Evolutionary conservation across 2,888 invertebrate species (phyloP), one percentile per base, ranked within the genome.

Genomic region (Cataglyphis altisquamis): DNA sequence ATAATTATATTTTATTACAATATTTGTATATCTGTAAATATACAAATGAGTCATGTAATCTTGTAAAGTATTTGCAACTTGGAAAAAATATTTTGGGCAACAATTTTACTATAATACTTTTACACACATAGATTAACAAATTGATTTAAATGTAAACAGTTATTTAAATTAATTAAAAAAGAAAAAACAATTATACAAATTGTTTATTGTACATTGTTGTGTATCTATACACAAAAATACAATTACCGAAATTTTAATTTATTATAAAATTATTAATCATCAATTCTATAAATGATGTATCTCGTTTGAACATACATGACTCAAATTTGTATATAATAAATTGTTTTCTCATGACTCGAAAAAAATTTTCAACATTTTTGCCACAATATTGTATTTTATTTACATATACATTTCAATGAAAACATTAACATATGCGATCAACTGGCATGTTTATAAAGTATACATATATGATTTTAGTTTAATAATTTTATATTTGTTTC

Each of bases 371-470:
- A 52, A 55, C 73, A 70, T 55, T 57, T 81, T 10, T 66, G 18
- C 60, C 45, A 29, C 39, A 12, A 45, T 84, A 60, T 73, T 41
- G 15, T 80, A 73, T 85, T 84, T 86, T 82, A 5, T 85, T 86
- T 82, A 5, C 3, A 21, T 39, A 36, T 29, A 32, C 18, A 73
- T 41, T 82, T 87, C 78, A 82, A 83, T 82, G 73, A 82, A 85
- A 86, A 84, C 84, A 25, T 88, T 84, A 84, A 55, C 63, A 68
- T 18, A 60, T 62, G 36, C 15, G 41, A 77, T 83, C 25, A 15
- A 29, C 25, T 60, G 25, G 10, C n/a, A 12, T 67, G 8, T 29
- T 15, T 55, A 52, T 52, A 52, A 25, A 41, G 41, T 1, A 9
- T 9, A 41, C 18, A 32, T 5, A 48, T 45, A 21, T 15, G 4